Evolutionary conservation across 2,888 invertebrate species (phyloP), one percentile per base, ranked within the genome.

Genomic region (Xestia rhomboidea): DNA sequence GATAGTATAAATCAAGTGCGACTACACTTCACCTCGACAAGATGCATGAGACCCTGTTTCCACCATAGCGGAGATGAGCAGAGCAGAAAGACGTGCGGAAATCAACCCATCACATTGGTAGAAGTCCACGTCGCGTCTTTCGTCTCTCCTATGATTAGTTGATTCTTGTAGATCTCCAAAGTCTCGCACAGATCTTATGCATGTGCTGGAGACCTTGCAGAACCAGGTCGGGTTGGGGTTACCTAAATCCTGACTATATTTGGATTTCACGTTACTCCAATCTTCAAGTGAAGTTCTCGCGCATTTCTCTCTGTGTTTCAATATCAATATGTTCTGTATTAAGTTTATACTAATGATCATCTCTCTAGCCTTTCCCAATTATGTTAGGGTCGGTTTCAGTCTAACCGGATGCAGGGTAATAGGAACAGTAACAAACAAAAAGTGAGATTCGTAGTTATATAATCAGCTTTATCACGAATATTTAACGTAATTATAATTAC

Each of bases 11-110:
- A 34, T 6, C n/a, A 63, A 51, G 21, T 51, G 63, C 2, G 8
- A 54, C 64, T 57, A 0, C 6, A 41, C n/a, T 44, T 60, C n/a
- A 76, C 67, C 51, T 77, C 76, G 77, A 1, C 62, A 51, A 44
- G 30, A 21, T 60, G 41, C 18, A 49, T 67, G 18, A 24, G 10
- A 18, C 30, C 13, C n/a, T n/a, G 54, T n/a, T n/a, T n/a, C n/a
- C 11, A 13, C n/a, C 2, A n/a, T 18, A 18, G 11, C n/a, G 54
- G 1, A 54, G 54, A 54, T 2, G 54, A 54, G n/a, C 54, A n/a
- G 54, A n/a, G 54, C 54, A n/a, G 54, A 57, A 27, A 13, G 27
- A 27, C 2, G n/a, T 15, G 57, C 15, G 54, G n/a, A 13, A n/a
- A 54, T n/a, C n/a, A 13, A n/a, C 5, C 54, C n/a, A 54, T n/a